Evolutionary conservation across 1,140 invertebrate species (phyloP).

Genomic region (Halesus radiatus): DNA sequence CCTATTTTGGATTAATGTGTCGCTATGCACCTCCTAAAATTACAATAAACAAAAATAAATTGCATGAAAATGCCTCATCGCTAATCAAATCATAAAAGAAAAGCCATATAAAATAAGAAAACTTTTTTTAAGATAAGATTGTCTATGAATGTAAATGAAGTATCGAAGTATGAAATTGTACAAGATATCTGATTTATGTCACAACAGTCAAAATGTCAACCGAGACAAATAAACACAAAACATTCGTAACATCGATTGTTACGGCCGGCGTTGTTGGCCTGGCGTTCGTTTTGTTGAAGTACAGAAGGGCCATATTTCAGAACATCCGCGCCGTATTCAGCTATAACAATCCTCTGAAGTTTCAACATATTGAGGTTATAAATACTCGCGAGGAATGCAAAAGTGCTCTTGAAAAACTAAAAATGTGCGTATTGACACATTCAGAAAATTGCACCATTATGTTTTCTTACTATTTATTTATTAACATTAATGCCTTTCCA

Average conservation of each 20-base stretch:
- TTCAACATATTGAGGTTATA: slow-evolving; percentile 48
- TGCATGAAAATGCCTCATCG: no score
- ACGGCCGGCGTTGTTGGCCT: slow-evolving; percentile 40
- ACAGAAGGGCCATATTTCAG: slow-evolving; percentile 35
- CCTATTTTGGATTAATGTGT: no score
- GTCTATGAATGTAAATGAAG: no score
- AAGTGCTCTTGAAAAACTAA: slow-evolving; percentile 33
- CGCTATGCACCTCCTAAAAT: no score
- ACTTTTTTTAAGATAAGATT: no score
- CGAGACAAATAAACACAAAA: slow-evolving; percentile 27
- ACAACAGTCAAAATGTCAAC: not conserved
- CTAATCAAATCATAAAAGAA: no score
- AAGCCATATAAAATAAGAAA: no score
- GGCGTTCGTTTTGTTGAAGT: slow-evolving; percentile 45
- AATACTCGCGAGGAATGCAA: slow-evolving; percentile 42
- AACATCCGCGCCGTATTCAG: slow-evolving; percentile 25
- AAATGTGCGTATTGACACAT: not conserved
- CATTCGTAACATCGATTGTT: slow-evolving; percentile 20
- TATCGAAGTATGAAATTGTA: no score
- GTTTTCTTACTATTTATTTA: no score
- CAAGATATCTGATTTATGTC: not conserved
- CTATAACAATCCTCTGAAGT: slow-evolving; percentile 19
- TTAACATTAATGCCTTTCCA: no score
- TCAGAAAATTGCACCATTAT: no score
- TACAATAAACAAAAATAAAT: no score